Conservation (phyloP, 2,113 vertebrate genomes). For the Mystacornis crossleyi region DNA sequence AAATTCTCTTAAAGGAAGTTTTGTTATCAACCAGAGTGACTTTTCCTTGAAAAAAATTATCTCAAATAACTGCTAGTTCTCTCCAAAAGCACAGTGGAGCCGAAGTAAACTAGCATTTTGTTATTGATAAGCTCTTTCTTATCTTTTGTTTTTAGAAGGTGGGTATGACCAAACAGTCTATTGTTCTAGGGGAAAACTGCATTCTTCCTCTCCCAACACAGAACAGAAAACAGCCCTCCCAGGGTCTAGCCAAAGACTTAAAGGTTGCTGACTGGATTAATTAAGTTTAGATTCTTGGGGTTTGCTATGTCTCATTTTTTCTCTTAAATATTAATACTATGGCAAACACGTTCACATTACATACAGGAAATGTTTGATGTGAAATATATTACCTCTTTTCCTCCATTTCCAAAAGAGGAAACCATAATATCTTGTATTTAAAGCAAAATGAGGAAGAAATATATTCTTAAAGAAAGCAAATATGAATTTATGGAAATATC, state of each 20-base stretch:
- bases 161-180: conserved; percentile 1
- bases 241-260: conserved; percentile 5
- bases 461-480: conserved; percentile 39
- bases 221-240: conserved; percentile 27
- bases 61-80: conserved; percentile 49
- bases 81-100: conserved; percentile 2
- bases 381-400: background rate
- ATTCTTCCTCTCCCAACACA: conserved; percentile 25
- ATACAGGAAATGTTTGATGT: background rate
- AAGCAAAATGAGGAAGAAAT: background rate
- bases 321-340: conserved; percentile 31
- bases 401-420: background rate
- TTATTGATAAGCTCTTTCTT: conserved; percentile 68
- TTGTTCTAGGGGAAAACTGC: conserved; percentile 10
- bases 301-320: conserved; percentile 30
- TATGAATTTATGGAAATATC: conserved; percentile 36
- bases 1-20: background rate
- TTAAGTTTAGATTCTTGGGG: background rate
- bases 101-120: conserved; percentile 49
- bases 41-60: conserved; percentile 29
- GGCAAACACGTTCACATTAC: background rate
- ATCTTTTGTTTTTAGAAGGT: conserved; percentile 68
- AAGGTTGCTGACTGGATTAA: background rate
- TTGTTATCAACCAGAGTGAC: background rate
- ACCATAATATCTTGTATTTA: background rate